Evolutionary conservation across 2,113 vertebrate species (phyloP).

Genomic region (Himantopus leucocephalus): DNA sequence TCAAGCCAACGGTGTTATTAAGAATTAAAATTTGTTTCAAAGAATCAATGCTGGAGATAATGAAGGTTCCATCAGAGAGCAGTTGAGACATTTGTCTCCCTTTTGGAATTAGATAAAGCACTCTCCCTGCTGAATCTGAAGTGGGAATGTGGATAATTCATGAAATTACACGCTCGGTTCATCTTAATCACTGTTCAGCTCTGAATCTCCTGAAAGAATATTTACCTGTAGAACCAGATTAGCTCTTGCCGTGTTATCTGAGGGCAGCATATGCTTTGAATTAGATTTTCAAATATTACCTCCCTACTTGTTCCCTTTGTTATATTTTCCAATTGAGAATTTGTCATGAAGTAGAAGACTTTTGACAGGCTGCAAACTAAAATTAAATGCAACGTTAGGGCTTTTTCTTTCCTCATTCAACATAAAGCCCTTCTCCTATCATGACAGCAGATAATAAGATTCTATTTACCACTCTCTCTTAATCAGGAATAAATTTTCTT

Average conservation of each 20-base stretch:
- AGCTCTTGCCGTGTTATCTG: conserved; percentile 25
- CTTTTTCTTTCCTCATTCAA: neutral
- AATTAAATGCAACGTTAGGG: neutral
- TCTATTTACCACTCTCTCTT: neutral
- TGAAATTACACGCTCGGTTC: neutral
- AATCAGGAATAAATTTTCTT: neutral
- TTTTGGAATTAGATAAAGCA: neutral
- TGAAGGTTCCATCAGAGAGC: neutral
- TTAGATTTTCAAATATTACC: conserved; percentile 28
- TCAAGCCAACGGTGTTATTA: neutral
- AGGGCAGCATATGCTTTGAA: conserved; percentile 29
- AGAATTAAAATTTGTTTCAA: neutral
- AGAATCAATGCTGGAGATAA: neutral
- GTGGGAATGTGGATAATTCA: neutral
- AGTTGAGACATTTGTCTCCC: neutral
- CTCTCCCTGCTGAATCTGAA: neutral
- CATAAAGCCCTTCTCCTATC: neutral
- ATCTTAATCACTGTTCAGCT: neutral
- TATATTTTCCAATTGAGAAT: neutral
- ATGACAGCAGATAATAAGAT: neutral
- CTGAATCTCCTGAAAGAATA: neutral
- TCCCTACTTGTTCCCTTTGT: neutral
- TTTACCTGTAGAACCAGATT: conserved; percentile 34
- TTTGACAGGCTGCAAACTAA: neutral
- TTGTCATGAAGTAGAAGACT: neutral